Evolutionary conservation across 2,113 vertebrate genomes (phyloP).

Genomic region (Balaeniceps rex): DNA sequence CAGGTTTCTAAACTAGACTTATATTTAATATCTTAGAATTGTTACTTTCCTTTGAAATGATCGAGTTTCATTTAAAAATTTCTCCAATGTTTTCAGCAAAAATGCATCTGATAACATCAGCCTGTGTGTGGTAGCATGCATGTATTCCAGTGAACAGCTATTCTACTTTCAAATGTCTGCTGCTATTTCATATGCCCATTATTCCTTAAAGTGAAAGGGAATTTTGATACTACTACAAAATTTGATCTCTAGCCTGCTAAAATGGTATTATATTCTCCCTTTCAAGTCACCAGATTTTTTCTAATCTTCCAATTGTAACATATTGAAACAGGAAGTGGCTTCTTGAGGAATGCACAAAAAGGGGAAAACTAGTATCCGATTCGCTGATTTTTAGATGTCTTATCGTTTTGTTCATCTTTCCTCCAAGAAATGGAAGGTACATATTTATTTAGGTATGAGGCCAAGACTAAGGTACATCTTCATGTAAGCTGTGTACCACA

Average conservation of each 20-base stretch:
- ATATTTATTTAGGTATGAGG: background rate
- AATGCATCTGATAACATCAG: background rate
- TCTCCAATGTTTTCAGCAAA: background rate
- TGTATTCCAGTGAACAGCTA: background rate
- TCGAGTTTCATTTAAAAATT: rapidly evolving
- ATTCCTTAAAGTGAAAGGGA: background rate
- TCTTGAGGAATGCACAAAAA: background rate
- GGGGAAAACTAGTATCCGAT: background rate
- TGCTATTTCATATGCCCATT: background rate
- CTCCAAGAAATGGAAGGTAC: background rate
- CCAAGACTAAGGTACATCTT: background rate
- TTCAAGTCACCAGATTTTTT: background rate
- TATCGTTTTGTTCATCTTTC: background rate
- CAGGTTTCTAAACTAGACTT: background rate
- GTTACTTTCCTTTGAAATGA: background rate
- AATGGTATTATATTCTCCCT: background rate
- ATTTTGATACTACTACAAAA: background rate
- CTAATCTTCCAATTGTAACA: background rate
- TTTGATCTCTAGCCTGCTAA: background rate
- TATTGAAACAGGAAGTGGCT: background rate
- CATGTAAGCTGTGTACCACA: background rate
- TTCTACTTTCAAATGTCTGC: background rate
- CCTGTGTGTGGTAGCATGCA: background rate
- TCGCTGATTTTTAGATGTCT: background rate
- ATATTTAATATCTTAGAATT: background rate